Conservation (phyloP, 2,888 invertebrate species). For the Himalopsyche anomala region DNA sequence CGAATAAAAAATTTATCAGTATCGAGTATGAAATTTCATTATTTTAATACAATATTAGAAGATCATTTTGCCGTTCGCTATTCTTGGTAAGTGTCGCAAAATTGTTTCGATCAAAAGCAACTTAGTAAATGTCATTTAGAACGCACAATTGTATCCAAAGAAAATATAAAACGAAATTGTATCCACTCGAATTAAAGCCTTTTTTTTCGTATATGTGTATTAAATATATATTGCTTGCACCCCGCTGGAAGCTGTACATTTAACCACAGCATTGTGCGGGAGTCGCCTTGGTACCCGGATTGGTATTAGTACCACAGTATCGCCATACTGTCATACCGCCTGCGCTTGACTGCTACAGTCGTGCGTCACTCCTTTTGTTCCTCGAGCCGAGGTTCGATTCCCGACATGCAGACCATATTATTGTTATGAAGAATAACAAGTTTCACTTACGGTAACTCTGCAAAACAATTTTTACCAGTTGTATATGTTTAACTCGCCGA, state of each 20-base stretch:
- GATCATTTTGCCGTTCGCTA: too few species aligned
- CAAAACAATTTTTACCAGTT: background rate
- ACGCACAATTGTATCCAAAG: too few species aligned
- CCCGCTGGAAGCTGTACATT: constrained; percentile 53
- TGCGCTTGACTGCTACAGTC: constrained; percentile 36
- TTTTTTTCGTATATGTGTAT: too few species aligned
- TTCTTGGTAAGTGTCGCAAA: too few species aligned
- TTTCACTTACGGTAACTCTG: background rate
- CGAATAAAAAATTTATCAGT: too few species aligned
- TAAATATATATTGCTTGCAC: constrained; percentile 47
- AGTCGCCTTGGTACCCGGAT: constrained; percentile 54
- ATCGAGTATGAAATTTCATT: too few species aligned
- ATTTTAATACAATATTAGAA: too few species aligned
- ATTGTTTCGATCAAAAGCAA: too few species aligned
- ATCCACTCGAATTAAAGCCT: too few species aligned
- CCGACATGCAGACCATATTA: background rate
- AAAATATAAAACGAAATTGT: too few species aligned
- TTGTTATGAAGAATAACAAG: background rate
- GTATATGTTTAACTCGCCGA: too few species aligned
- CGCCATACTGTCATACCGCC: background rate
- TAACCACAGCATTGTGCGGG: constrained; percentile 59
- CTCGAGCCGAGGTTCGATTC: background rate
- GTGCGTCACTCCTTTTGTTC: constrained; percentile 58
- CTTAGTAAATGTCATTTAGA: too few species aligned
- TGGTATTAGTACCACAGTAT: background rate